A percentile compares a stretch with the other conserved stretches of the same genome.
phyloP scores from a whole-genome alignment of 2,888 invertebrate genomes.

The Mimas tiliae region DNA sequence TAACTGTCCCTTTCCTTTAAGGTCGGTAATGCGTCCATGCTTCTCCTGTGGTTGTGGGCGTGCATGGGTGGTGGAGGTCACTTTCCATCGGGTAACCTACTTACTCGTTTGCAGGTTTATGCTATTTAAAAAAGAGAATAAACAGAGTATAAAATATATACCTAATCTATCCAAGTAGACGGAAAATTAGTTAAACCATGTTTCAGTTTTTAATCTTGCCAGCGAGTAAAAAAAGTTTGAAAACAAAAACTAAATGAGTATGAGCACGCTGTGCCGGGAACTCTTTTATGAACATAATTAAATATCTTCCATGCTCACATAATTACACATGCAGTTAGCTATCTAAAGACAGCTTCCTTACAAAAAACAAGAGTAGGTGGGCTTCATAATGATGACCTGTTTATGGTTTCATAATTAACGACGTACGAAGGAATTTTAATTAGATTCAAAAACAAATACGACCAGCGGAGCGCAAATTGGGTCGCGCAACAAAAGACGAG shows the following conservation, averaged over 20 bases:
- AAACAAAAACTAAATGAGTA: conserved; percentile 12
- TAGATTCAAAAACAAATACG: conserved; percentile 63
- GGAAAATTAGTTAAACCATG: conserved; percentile 3
- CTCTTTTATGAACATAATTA: conserved; percentile 20
- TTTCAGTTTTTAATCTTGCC: not conserved
- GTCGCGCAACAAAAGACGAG: conserved; percentile 63
- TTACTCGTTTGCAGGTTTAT: too few species aligned
- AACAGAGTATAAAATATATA: not conserved
- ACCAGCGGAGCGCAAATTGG: conserved; percentile 57
- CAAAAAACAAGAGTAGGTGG: conserved; percentile 12
- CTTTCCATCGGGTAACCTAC: too few species aligned
- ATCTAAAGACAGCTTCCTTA: conserved; percentile 13
- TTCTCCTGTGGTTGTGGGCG: too few species aligned
- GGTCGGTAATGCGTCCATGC: too few species aligned
- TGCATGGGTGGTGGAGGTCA: too few species aligned
- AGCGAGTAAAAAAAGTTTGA: conserved; percentile 1
- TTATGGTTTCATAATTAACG: conserved; percentile 55
- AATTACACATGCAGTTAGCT: conserved; percentile 24
- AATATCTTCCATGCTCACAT: conserved; percentile 12
- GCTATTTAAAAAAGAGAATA: too few species aligned
- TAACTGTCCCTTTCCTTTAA: too few species aligned
- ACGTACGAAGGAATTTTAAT: conserved; percentile 63
- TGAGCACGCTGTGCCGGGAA: conserved; percentile 7
- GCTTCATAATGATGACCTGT: conserved; percentile 41
- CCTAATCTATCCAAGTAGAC: not conserved